Evolutionary conservation across 2,113 vertebrate species (phyloP).

Genomic region (Neogobius melanostomus): DNA sequence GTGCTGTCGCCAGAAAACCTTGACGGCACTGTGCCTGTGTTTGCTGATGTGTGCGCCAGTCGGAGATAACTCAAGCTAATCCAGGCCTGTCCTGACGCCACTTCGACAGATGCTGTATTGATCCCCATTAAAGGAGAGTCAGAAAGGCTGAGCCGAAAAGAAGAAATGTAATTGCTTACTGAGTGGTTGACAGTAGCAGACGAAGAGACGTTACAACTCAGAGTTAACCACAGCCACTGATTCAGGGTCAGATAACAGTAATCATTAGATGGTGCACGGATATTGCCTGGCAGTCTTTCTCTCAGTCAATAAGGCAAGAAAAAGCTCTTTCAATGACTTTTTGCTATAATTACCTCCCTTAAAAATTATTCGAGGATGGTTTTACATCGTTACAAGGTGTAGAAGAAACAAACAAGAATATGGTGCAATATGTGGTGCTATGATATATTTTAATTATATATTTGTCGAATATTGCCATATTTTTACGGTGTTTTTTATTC

Average conservation of each 20-base stretch:
- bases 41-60: constrained; percentile 30
- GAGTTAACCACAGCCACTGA: constrained; percentile 64
- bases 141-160: constrained; percentile 67
- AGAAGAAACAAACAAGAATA: not conserved
- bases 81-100: constrained; percentile 63
- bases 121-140: constrained; percentile 76
- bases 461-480: not conserved
- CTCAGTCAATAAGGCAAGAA: constrained; percentile 34
- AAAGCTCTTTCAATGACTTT: constrained; percentile 35
- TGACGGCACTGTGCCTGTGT: constrained; percentile 16
- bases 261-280: constrained; percentile 52
- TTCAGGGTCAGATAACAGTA: constrained; percentile 70
- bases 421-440: not conserved
- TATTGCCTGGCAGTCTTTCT: constrained; percentile 44
- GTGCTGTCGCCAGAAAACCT: constrained; percentile 43
- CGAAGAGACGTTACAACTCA: constrained; percentile 49
- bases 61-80: constrained; percentile 65
- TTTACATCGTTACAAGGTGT: not conserved
- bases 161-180: constrained; percentile 72
- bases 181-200: constrained; percentile 67
- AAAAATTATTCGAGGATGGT: constrained; percentile 9
- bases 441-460: not conserved
- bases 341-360: constrained; percentile 20
- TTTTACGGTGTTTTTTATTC: not conserved
- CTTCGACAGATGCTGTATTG: constrained; percentile 74